Evolutionary conservation across 2,888 invertebrate species (phyloP), one percentile per base, ranked within the genome.

Genomic region (Trachelus troglodyta): DNA sequence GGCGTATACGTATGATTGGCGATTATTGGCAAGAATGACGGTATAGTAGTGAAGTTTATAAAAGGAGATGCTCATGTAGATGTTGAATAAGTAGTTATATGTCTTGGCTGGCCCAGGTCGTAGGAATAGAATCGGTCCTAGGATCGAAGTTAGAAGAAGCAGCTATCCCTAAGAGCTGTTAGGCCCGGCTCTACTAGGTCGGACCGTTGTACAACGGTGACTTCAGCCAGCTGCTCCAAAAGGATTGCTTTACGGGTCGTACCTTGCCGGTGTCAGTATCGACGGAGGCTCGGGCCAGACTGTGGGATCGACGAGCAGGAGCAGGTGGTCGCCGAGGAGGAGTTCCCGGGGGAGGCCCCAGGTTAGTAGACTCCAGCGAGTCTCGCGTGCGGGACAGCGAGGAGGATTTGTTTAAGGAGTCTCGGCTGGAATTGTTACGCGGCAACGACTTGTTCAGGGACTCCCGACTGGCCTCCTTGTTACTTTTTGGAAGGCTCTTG

Each of bases 181-280:
- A 75, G 80, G 83, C 75, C 77, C 77, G 73, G 76, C 80, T 71
- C 79, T 87, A 88, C 90, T 92, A 92, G 87, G 92, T 89, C 87
- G 92, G 92, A 87, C 93, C 93, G 91, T 93, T 94, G 92, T 87
- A 85, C 71, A 88, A 92, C 91, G 90, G 92, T 83, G 93, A 93
- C 93, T 94, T 93, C 93, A 94, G 93, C 93, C 94, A 93, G 92
- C 92, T 93, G 93, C 93, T 94, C 95, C 95, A 95, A 93, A 95
- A 94, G 92, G 94, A 93, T 91, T 94, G 93, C 92, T 94, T 94
- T 88, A 92, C 90, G 92, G 93, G 92, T 91, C 96, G 95, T 95
- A 96, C 95, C 95, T 96, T 95, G 89, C 90, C 89, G 87, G 87
- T 88, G 90, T 94, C 94, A 82, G 87, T 89, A 85, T 90, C 89